phyloP scores from a whole-genome alignment of 92 coral and sea anemone species.

The Chrysogorgia sp. region DNA sequence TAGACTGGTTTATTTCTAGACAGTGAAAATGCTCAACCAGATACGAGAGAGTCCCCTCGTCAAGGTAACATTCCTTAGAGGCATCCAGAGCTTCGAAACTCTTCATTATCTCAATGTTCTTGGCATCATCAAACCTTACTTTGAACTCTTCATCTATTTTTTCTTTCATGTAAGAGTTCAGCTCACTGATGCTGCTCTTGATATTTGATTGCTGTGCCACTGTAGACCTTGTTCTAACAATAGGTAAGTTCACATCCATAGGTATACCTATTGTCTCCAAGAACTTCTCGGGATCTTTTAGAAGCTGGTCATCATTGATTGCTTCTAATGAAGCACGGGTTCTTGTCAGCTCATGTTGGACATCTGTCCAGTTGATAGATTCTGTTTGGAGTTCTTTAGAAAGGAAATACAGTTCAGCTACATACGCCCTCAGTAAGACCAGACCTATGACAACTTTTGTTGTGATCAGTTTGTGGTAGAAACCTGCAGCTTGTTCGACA shows the following conservation, averaged over 20 bases:
- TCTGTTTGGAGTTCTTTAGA: conserved; percentile 27
- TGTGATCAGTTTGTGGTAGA: conserved; percentile 34
- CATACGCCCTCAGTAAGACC: neutral
- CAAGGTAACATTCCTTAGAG: conserved; percentile 30
- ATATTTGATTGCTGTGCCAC: conserved; percentile 12
- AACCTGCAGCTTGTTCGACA: conserved; percentile 11
- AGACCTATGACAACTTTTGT: conserved; percentile 13
- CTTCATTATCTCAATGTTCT: conserved; percentile 10
- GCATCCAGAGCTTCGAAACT: conserved; percentile 28
- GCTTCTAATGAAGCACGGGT: conserved; percentile 28
- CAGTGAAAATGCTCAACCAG: conserved; percentile 17
- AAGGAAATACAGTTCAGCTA: conserved; percentile 16
- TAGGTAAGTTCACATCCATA: conserved; percentile 22
- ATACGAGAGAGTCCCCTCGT: conserved; percentile 6
- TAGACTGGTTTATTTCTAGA: conserved; percentile 20
- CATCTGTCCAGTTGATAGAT: conserved; percentile 18
- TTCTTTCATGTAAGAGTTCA: conserved; percentile 33
- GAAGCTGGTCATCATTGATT: conserved; percentile 34
- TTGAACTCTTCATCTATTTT: conserved; percentile 23
- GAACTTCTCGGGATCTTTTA: conserved; percentile 37
- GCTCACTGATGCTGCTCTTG: conserved; percentile 20
- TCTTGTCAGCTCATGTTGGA: conserved; percentile 30
- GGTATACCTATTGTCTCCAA: conserved; percentile 23
- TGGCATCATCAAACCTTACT: conserved; percentile 21
- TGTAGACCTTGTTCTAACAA: conserved; percentile 14